phyloP scores from a whole-genome alignment of 2,888 invertebrate genomes.

The Drosophila koepferae region DNA sequence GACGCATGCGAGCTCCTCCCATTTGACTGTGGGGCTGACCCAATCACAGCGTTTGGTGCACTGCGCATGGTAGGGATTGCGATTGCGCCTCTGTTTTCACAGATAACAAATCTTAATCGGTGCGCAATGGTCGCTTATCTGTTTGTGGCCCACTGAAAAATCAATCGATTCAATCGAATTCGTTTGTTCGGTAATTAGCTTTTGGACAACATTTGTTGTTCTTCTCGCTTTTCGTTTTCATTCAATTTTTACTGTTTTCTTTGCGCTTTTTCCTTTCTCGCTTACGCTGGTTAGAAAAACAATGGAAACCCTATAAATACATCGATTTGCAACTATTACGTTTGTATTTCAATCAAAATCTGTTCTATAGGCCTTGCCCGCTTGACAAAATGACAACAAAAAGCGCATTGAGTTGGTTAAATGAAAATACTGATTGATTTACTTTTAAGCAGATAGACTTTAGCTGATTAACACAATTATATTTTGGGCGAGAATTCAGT shows the following conservation, averaged over 20 bases:
- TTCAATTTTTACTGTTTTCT: constrained; percentile 5
- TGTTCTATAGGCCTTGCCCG: not conserved
- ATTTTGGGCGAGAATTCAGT: not conserved
- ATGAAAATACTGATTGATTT: not conserved
- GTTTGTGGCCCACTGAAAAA: constrained; percentile 63
- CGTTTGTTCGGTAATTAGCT: constrained; percentile 80
- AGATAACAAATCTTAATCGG: constrained; percentile 84
- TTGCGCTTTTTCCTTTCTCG: not conserved
- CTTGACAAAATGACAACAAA: not conserved
- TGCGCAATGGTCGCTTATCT: constrained; percentile 75
- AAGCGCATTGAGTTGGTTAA: no score
- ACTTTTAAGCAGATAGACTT: no score
- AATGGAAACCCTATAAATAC: constrained; percentile 37
- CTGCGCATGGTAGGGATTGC: constrained; percentile 77
- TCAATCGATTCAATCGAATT: constrained; percentile 75
- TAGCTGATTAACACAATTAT: not conserved
- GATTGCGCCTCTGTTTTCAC: constrained; percentile 82
- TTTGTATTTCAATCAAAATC: constrained; percentile 10
- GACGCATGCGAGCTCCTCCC: constrained; percentile 66
- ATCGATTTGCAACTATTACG: constrained; percentile 29
- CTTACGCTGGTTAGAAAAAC: constrained; percentile 41
- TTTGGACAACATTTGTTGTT: constrained; percentile 67
- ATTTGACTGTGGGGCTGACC: constrained; percentile 53
- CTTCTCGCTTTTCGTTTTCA: constrained; percentile 17
- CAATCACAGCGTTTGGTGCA: constrained; percentile 73